Conservation (phyloP, 2,113 vertebrate species). For the Cavia aperea region DNA sequence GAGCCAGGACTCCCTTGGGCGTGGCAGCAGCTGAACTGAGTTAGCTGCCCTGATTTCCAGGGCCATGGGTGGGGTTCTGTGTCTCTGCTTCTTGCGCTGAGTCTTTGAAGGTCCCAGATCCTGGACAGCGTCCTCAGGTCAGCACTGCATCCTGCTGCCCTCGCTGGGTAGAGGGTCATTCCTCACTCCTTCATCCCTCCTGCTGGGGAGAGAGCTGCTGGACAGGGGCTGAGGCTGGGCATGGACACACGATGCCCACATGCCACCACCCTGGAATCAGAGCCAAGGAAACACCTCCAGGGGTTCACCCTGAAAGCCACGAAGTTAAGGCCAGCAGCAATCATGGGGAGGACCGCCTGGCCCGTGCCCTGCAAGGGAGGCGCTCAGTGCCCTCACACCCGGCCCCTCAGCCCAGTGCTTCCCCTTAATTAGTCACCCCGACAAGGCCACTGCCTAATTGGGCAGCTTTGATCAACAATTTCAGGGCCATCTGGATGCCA, state of each 20-base stretch:
- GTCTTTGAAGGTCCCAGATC: neutral
- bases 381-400: neutral
- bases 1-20: too few relatives aligned
- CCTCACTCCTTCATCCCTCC: rapidly evolving
- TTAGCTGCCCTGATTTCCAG: too few relatives aligned
- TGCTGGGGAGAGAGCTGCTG: neutral
- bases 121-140: neutral
- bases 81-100: neutral
- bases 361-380: rapidly evolving
- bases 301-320: neutral
- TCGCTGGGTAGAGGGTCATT: rapidly evolving
- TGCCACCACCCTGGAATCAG: neutral
- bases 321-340: too few relatives aligned
- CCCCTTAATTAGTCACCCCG: neutral
- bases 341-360: rapidly evolving
- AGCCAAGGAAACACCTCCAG: neutral
- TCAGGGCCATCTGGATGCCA: conserved; percentile 37
- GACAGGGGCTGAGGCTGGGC: neutral
- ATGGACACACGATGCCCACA: rapidly evolving
- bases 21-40: rapidly evolving
- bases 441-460: neutral
- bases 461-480: conserved; percentile 18
- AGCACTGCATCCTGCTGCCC: neutral
- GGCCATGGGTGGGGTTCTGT: rapidly evolving
- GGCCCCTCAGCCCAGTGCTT: neutral